Evolutionary conservation across 1,140 invertebrate genomes (phyloP).

Genomic region (Macrosteles quadrilineatus): DNA sequence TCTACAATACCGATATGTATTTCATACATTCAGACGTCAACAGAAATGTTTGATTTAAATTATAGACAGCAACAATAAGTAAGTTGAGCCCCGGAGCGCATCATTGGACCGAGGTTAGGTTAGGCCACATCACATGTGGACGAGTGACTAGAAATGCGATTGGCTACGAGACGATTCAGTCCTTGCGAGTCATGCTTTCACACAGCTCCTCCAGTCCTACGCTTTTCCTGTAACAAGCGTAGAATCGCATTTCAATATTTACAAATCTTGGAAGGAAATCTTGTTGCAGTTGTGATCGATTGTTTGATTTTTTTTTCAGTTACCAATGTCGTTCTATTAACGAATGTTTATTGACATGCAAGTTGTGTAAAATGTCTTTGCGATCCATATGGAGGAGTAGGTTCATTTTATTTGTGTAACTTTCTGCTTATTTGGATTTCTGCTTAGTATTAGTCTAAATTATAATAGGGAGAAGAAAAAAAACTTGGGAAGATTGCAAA

Average conservation of each 20-base stretch:
- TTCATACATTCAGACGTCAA: no score
- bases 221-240: constrained; percentile 35
- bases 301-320: background rate
- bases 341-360: background rate
- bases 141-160: background rate
- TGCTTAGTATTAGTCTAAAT: no score
- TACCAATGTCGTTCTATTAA: background rate
- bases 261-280: background rate
- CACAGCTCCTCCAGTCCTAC: constrained; percentile 38
- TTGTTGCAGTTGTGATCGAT: background rate
- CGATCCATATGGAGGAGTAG: no score
- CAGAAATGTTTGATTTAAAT: no score
- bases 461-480: no score
- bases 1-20: no score
- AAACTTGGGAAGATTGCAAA: no score
- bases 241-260: background rate
- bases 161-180: background rate
- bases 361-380: no score
- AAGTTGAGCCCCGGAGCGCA: no score
- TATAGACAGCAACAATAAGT: no score
- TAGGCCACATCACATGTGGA: background rate
- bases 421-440: no score
- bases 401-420: no score
- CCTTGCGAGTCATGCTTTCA: constrained; percentile 30
- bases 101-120: background rate